A percentile compares a stretch with the other conserved stretches of the same genome.
Conservation (phyloP, 2,113 vertebrate species). For the Anhinga anhinga region DNA sequence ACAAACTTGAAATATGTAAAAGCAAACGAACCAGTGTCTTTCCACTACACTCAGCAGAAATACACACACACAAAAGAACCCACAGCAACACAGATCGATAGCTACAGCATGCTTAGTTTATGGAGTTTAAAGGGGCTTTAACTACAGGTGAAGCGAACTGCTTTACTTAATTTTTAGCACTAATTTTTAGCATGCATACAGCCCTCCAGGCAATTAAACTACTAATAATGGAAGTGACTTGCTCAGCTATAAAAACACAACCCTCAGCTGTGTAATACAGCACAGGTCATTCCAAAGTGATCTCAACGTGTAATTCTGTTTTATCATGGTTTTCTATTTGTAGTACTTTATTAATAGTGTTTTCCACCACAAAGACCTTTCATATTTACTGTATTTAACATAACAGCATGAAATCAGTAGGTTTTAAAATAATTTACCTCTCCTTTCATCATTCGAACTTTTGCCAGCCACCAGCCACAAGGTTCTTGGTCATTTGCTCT, state of each 20-base stretch:
- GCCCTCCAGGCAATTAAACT: neutral
- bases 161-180: neutral
- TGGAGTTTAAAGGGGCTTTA: neutral
- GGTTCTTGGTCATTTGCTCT: constrained; percentile 86
- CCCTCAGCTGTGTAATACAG: neutral
- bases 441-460: constrained; percentile 88
- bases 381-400: neutral
- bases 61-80: neutral
- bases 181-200: neutral
- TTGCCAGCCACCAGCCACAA: constrained; percentile 86
- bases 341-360: neutral
- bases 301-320: neutral
- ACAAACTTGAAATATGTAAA: neutral
- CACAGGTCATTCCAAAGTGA: neutral
- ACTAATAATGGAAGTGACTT: neutral
- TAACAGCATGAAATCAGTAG: neutral
- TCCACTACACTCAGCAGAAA: neutral
- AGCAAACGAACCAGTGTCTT: neutral
- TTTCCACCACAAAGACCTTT: neutral
- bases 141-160: neutral
- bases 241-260: neutral
- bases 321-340: neutral
- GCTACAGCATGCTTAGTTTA: neutral
- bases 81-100: neutral
- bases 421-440: constrained; percentile 70